These are phyloP conservation scores for Meda fulgida DNA, from an alignment of 2,797 vertebrate genomes.

Conservation along the genomic window DNA sequence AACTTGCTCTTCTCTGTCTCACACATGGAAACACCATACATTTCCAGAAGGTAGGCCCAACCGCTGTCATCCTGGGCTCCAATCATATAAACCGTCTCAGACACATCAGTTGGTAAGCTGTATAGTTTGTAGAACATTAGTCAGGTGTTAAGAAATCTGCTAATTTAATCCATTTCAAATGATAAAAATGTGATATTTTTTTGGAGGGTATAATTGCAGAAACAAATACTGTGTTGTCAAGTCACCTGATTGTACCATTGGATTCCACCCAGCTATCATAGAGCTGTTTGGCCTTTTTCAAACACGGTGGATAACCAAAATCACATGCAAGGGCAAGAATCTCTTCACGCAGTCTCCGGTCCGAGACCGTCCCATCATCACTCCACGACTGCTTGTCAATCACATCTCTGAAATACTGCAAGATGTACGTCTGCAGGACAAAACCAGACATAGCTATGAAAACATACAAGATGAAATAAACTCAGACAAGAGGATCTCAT, in stretches of 20 bases:
- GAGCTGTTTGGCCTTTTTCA: constrained; percentile 68
- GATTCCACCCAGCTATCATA: constrained; percentile 77
- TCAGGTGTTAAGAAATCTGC: constrained; percentile 38
- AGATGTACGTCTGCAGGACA: constrained; percentile 74
- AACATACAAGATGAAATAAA: neutral
- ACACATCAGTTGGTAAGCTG: constrained; percentile 80
- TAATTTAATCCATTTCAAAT: neutral
- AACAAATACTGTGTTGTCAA: constrained; percentile 25
- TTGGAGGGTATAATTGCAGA: neutral
- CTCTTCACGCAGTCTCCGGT: constrained; percentile 73
- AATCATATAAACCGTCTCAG: constrained; percentile 74
- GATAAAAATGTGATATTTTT: neutral
- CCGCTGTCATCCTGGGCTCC: constrained; percentile 76
- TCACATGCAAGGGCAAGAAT: constrained; percentile 79
- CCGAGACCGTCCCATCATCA: constrained; percentile 73
- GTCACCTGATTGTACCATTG: constrained; percentile 73
- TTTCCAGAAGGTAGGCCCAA: constrained; percentile 77
- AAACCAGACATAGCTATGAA: constrained; percentile 45
- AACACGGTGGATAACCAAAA: constrained; percentile 72
- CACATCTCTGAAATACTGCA: constrained; percentile 76
- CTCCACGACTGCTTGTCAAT: constrained; percentile 81
- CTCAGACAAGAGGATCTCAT: neutral
- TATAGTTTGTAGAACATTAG: constrained; percentile 30
- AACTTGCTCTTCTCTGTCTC: constrained; percentile 78
- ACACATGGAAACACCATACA: constrained; percentile 74